phyloP scores from a whole-genome alignment of 2,113 vertebrate genomes.

The Mastomys coucha region DNA sequence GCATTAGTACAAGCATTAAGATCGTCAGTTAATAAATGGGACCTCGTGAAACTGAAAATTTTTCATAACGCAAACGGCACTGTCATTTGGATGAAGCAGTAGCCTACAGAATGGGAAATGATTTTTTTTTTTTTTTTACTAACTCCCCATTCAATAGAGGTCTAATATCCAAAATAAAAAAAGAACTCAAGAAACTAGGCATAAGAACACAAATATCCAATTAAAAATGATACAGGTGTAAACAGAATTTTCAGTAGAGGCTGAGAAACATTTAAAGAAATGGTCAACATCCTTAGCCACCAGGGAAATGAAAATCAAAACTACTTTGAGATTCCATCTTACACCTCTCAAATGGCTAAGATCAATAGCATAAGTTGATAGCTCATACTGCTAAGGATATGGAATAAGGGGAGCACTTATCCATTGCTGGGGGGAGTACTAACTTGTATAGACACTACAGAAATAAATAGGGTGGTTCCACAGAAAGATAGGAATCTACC shows the following conservation, averaged over 20 bases:
- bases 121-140: neutral
- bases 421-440: neutral
- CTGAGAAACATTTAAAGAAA: neutral
- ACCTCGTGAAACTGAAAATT: neutral
- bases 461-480: neutral
- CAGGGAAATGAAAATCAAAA: neutral
- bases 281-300: no score
- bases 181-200: neutral
- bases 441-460: neutral
- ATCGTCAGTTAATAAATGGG: neutral
- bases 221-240: neutral
- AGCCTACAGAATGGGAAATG: neutral
- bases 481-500: neutral
- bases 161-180: neutral
- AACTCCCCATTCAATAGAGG: neutral
- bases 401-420: neutral
- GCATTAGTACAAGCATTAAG: neutral
- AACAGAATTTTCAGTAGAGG: neutral
- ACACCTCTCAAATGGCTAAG: neutral
- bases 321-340: neutral
- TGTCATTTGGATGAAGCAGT: neutral
- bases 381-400: neutral
- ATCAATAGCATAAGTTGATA: neutral
- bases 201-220: neutral
- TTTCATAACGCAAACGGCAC: neutral